A percentile compares a stretch with the other conserved stretches of the same genome.
Evolutionary conservation across 2,888 invertebrate species (phyloP).

Genomic region (Tenthredo scrophulariae): DNA sequence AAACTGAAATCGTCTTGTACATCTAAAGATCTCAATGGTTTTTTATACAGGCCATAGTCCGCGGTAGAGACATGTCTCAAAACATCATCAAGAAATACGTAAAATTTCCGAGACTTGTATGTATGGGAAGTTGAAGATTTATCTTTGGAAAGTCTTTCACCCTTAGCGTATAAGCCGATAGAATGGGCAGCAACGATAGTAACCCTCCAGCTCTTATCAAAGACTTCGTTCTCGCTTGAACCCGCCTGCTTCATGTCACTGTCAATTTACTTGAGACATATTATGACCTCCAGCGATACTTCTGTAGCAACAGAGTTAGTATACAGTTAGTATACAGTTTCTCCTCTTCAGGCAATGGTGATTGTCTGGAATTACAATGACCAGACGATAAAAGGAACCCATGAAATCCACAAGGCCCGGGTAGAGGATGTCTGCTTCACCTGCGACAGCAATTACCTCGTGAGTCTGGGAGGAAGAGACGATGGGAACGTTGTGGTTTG

Average conservation of each 20-base stretch:
- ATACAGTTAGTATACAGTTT: background rate
- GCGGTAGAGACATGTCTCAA: too few relatives aligned
- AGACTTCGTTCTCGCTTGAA: background rate
- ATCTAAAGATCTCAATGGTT: too few relatives aligned
- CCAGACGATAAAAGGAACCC: slow-evolving; percentile 82
- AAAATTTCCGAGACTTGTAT: too few relatives aligned
- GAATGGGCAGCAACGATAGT: background rate
- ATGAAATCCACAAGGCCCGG: slow-evolving; percentile 93
- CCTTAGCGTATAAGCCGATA: too few relatives aligned
- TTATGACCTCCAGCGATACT: too few relatives aligned
- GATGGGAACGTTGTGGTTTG: slow-evolving; percentile 94
- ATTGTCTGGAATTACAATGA: slow-evolving; percentile 92
- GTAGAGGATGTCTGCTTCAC: slow-evolving; percentile 93
- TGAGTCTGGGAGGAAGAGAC: slow-evolving; percentile 93
- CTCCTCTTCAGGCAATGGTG: slow-evolving; percentile 82
- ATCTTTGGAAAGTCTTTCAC: too few relatives aligned
- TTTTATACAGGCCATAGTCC: too few relatives aligned
- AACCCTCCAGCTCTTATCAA: background rate
- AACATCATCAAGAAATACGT: too few relatives aligned
- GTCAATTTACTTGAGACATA: background rate
- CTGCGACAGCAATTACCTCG: slow-evolving; percentile 88
- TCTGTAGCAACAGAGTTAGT: too few relatives aligned
- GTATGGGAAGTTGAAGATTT: too few relatives aligned
- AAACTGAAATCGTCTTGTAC: too few relatives aligned
- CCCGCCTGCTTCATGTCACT: background rate